phyloP scores from a whole-genome alignment of 2,113 vertebrate genomes.

The Menura novaehollandiae region DNA sequence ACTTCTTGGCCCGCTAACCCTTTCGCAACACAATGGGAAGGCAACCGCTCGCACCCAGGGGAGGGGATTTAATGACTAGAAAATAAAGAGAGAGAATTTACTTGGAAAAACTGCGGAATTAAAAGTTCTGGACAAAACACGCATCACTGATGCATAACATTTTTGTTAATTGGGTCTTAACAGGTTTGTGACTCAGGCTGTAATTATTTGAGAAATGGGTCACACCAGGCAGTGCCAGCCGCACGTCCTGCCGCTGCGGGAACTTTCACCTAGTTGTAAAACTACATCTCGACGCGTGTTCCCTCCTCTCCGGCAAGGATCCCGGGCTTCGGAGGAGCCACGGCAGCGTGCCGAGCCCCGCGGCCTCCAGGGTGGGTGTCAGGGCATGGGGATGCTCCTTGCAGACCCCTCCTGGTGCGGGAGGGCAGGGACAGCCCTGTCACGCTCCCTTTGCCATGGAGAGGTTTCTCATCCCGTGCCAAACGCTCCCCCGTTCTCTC shows the following conservation, averaged over 20 bases:
- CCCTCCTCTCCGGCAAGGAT: background rate
- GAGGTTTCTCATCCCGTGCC: background rate
- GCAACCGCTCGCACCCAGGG: constrained; percentile 71
- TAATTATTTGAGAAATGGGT: constrained; percentile 76
- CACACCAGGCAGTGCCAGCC: constrained; percentile 62
- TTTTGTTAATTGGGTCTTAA: constrained; percentile 84
- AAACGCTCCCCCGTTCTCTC: background rate
- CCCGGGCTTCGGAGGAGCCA: background rate
- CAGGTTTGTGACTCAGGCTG: constrained; percentile 75
- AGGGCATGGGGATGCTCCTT: background rate
- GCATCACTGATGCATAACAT: constrained; percentile 75
- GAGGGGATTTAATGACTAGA: constrained; percentile 78
- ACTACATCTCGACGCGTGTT: constrained; percentile 4
- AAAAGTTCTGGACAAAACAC: constrained; percentile 76
- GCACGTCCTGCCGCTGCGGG: constrained; percentile 25
- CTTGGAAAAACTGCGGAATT: constrained; percentile 76
- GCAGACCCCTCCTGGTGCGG: background rate
- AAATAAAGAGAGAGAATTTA: constrained; percentile 77
- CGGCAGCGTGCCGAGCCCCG: background rate
- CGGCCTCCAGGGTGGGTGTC: background rate
- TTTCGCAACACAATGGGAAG: constrained; percentile 69
- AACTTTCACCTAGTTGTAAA: constrained; percentile 59
- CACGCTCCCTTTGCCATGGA: background rate
- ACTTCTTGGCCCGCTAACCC: constrained; percentile 62
- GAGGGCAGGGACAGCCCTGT: background rate